Conservation (phyloP, 1,140 invertebrate species). For the Acromyrmex heyeri region DNA sequence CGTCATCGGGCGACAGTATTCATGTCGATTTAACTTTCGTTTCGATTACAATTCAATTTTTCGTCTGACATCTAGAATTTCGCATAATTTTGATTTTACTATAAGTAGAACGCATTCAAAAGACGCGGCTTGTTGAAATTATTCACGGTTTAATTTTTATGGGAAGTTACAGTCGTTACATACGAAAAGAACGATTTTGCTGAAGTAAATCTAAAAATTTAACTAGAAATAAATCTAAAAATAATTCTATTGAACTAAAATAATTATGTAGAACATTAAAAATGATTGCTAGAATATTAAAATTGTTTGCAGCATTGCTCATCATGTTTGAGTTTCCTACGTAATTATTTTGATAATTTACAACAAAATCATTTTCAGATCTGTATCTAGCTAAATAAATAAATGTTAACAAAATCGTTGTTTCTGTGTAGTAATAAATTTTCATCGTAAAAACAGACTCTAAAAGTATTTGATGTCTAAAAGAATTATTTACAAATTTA, state of each 20-base stretch:
- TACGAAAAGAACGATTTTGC: too few relatives aligned
- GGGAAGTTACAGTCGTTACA: neutral
- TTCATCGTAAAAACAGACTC: neutral
- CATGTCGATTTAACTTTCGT: conserved; percentile 42
- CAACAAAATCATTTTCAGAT: too few relatives aligned
- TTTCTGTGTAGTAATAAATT: neutral
- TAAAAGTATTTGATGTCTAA: neutral
- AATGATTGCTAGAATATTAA: too few relatives aligned
- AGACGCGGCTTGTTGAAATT: neutral
- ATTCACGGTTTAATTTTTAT: neutral
- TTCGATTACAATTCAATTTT: conserved; percentile 17
- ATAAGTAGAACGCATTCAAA: neutral
- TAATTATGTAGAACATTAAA: too few relatives aligned
- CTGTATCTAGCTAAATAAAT: too few relatives aligned
- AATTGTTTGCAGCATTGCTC: too few relatives aligned
- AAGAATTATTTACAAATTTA: neutral
- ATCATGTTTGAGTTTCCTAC: too few relatives aligned
- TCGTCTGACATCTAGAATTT: conserved; percentile 8
- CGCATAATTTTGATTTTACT: neutral
- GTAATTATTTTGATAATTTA: too few relatives aligned
- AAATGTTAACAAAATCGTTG: too few relatives aligned
- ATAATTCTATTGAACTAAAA: too few relatives aligned
- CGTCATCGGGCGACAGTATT: conserved; percentile 53
- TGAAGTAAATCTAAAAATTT: too few relatives aligned
- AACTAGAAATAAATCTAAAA: too few relatives aligned